Evolutionary conservation across 2,888 invertebrate species (phyloP).

Genomic region (Ormyrus rosae): DNA sequence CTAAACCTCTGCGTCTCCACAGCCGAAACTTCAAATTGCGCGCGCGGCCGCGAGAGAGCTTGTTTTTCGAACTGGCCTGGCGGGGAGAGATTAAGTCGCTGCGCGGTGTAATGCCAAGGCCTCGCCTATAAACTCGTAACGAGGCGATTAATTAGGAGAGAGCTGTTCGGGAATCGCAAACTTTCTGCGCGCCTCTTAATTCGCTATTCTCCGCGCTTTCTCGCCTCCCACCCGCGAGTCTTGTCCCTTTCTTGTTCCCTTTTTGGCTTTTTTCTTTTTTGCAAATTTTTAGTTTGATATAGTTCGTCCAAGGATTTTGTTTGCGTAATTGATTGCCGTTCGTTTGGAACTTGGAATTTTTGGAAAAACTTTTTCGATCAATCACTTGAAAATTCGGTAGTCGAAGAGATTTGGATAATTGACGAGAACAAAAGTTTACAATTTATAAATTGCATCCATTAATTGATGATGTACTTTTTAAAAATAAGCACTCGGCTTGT

Average conservation of each 20-base stretch:
- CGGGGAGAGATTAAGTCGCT: too few relatives aligned
- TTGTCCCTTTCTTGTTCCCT: background rate
- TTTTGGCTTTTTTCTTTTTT: background rate
- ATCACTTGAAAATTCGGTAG: too few relatives aligned
- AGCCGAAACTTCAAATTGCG: background rate
- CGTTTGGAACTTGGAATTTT: too few relatives aligned
- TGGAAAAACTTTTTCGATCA: too few relatives aligned
- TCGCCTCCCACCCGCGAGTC: background rate
- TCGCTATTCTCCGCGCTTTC: background rate
- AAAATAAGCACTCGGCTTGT: too few relatives aligned
- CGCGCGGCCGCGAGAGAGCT: background rate
- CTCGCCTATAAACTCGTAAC: constrained; percentile 38
- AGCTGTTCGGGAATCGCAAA: constrained; percentile 23
- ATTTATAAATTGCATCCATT: too few relatives aligned
- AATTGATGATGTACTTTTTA: too few relatives aligned
- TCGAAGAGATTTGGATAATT: too few relatives aligned
- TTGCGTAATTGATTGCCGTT: too few relatives aligned
- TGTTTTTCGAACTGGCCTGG: too few relatives aligned
- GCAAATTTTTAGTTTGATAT: background rate
- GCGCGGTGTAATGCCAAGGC: background rate
- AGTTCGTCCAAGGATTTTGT: too few relatives aligned
- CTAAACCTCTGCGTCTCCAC: background rate
- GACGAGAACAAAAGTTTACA: too few relatives aligned
- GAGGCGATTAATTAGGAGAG: constrained; percentile 40
- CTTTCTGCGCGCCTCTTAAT: constrained; percentile 30